phyloP scores from a whole-genome alignment of 1,140 invertebrate genomes.

The Muscidifurax raptorellus region DNA sequence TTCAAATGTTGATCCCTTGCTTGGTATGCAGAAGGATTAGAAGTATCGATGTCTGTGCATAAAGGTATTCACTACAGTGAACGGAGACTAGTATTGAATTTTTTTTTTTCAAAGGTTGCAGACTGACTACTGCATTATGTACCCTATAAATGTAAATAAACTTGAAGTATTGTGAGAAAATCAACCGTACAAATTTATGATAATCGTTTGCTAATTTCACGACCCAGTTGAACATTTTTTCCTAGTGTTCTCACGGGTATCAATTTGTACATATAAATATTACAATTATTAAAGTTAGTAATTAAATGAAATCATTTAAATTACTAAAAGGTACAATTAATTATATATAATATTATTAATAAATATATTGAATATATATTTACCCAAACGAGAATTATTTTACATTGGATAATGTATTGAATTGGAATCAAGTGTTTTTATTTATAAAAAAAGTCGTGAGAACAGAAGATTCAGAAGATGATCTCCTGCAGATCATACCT shows the following conservation, averaged over 20 bases:
- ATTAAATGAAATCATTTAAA: too few species aligned
- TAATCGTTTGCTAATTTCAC: not conserved
- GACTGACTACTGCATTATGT: not conserved
- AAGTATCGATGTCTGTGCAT: not conserved
- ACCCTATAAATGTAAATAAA: not conserved
- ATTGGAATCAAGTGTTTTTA: constrained; percentile 5
- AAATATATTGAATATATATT: not conserved
- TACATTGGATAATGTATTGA: not conserved
- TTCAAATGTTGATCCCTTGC: not conserved
- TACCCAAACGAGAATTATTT: not conserved
- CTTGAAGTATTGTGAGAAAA: not conserved
- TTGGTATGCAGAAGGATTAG: not conserved
- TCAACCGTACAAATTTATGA: not conserved
- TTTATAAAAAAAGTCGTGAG: not conserved
- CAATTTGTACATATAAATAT: too few species aligned
- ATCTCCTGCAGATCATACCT: not conserved
- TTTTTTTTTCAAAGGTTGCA: not conserved
- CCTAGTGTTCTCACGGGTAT: not conserved
- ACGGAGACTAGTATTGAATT: too few species aligned
- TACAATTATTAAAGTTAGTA: too few species aligned
- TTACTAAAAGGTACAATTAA: too few species aligned
- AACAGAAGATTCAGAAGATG: not conserved
- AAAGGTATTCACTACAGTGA: too few species aligned
- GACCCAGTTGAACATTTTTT: too few species aligned
- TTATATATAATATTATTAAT: too few species aligned